Evolutionary conservation across 2,888 invertebrate genomes (phyloP).

Genomic region (Drosophila borborema): DNA sequence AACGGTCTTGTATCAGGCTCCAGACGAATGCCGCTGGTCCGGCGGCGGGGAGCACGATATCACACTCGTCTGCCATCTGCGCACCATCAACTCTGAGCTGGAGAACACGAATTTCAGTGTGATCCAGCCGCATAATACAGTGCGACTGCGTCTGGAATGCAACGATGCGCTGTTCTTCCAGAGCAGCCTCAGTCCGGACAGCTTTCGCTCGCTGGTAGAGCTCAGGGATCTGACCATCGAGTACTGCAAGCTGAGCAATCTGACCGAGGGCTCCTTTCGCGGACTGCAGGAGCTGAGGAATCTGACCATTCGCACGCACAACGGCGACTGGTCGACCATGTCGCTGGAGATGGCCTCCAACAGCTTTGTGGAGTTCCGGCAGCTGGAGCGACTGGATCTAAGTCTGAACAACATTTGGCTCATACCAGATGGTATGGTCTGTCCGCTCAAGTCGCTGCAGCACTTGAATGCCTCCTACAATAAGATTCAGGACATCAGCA

Average conservation of each 20-base stretch:
- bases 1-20: slow-evolving; percentile 89
- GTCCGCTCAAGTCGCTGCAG: slow-evolving; percentile 92
- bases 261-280: slow-evolving; percentile 92
- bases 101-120: slow-evolving; percentile 95
- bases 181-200: slow-evolving; percentile 91
- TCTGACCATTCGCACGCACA: slow-evolving; percentile 93
- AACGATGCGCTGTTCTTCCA: slow-evolving; percentile 92
- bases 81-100: slow-evolving; percentile 94
- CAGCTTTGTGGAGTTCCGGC: slow-evolving; percentile 91
- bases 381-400: slow-evolving; percentile 93
- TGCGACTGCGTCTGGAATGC: slow-evolving; percentile 92
- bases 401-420: slow-evolving; percentile 96
- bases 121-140: slow-evolving; percentile 93
- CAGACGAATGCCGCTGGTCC: slow-evolving; percentile 90
- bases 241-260: slow-evolving; percentile 94
- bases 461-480: slow-evolving; percentile 94
- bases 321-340: slow-evolving; percentile 94
- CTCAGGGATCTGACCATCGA: slow-evolving; percentile 92
- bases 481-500: slow-evolving; percentile 94
- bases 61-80: slow-evolving; percentile 91
- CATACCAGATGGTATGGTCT: slow-evolving; percentile 93
- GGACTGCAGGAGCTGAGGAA: slow-evolving; percentile 93
- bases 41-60: slow-evolving; percentile 87
- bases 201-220: slow-evolving; percentile 92
- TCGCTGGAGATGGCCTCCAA: slow-evolving; percentile 92